Evolutionary conservation across 2,888 invertebrate species (phyloP).

Genomic region (Allolobophora icterica): DNA sequence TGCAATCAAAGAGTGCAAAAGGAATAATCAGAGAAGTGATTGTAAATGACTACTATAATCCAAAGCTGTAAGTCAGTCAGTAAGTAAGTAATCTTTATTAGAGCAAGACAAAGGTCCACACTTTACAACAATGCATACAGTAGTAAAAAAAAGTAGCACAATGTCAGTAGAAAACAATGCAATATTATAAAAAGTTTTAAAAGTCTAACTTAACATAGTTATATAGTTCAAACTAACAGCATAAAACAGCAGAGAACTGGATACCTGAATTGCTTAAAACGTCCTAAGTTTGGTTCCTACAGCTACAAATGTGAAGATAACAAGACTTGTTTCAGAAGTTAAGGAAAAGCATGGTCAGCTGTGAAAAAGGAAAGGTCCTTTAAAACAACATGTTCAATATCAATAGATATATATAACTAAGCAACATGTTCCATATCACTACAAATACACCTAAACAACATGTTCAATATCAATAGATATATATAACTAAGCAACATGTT

Average conservation of each 20-base stretch:
- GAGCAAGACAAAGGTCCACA: too few species aligned
- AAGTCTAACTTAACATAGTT: too few species aligned
- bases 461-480: not conserved
- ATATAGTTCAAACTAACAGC: too few species aligned
- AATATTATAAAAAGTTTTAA: too few species aligned
- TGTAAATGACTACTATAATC: not conserved
- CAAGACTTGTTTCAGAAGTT: not conserved
- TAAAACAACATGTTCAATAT: not conserved
- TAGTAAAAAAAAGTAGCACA: too few species aligned
- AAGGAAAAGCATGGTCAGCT: not conserved
- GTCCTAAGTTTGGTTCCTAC: not conserved
- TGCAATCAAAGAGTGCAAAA: slow-evolving; percentile 42
- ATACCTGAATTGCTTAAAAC: not conserved
- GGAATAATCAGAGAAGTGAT: not conserved
- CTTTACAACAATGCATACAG: too few species aligned
- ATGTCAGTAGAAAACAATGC: too few species aligned
- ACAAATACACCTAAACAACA: not conserved
- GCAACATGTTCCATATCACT: not conserved
- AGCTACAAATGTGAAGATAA: not conserved
- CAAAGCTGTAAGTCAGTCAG: not conserved
- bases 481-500: not conserved
- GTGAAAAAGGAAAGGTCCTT: not conserved
- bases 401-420: too few species aligned
- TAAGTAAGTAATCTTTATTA: too few species aligned
- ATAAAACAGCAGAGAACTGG: not conserved